A percentile compares a stretch with the other conserved stretches of the same genome.
Evolutionary conservation across 1,140 invertebrate species (phyloP).

Genomic region (Monomorium pharaonis): DNA sequence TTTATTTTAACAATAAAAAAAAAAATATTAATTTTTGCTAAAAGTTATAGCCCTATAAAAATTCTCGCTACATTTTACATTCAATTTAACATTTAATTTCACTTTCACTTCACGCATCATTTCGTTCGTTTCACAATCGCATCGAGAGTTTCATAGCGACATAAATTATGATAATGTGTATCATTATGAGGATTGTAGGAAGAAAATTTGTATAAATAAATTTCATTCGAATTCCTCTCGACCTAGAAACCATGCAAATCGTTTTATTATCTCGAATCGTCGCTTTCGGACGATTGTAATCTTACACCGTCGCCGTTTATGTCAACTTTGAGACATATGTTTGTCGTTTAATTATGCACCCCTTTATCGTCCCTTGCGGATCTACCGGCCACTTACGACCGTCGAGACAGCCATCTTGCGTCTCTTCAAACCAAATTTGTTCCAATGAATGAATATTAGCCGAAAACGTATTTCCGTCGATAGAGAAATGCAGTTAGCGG

Average conservation of each 20-base stretch:
- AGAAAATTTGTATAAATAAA: slow-evolving; percentile 24
- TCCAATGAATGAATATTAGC: slow-evolving; percentile 18
- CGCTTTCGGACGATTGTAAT: background rate
- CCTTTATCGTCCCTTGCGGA: background rate
- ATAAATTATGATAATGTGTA: background rate
- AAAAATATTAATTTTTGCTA: background rate
- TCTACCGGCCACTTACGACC: background rate
- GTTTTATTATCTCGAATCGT: background rate
- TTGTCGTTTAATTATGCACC: slow-evolving; percentile 34
- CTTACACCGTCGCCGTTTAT: background rate
- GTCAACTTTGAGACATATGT: slow-evolving; percentile 20
- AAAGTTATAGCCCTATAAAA: background rate
- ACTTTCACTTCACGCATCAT: background rate
- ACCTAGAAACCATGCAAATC: background rate
- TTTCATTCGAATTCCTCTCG: slow-evolving; percentile 11
- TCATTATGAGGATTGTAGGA: background rate
- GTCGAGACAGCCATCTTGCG: background rate
- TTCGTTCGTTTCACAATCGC: background rate
- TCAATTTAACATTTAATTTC: slow-evolving; percentile 27
- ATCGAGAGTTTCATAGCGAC: background rate
- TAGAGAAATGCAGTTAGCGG: slow-evolving; percentile 22
- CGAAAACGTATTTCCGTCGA: slow-evolving; percentile 20
- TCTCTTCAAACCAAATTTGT: slow-evolving; percentile 13
- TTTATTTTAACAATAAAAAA: background rate
- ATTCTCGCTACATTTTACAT: background rate